phyloP scores from a whole-genome alignment of 2,888 invertebrate genomes.

The Anoplius nigerrimus region DNA sequence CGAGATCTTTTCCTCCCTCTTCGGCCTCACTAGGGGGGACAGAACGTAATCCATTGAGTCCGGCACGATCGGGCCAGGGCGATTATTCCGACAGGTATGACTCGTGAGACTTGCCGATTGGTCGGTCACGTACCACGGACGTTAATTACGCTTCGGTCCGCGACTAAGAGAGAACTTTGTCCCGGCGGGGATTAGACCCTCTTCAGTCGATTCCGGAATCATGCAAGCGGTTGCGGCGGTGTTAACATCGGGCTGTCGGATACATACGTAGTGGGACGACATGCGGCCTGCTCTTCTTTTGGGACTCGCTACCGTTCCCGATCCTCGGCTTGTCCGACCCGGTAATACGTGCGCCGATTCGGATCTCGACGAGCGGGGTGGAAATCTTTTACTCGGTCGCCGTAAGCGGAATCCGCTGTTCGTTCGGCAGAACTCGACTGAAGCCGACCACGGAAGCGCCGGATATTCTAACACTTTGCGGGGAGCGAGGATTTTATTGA shows the following conservation, averaged over 20 bases:
- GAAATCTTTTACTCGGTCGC: background rate
- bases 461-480: no score
- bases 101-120: conserved; percentile 50
- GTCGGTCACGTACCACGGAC: conserved; percentile 53
- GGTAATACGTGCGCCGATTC: background rate
- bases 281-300: conserved; percentile 44
- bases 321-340: conserved; percentile 20
- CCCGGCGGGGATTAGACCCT: conserved; percentile 49
- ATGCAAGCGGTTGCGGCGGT: conserved; percentile 44
- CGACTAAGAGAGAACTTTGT: conserved; percentile 55
- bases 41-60: background rate
- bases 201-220: conserved; percentile 49
- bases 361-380: conserved; percentile 24
- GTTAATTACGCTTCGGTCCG: conserved; percentile 57
- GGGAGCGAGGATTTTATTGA: no score
- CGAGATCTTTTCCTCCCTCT: background rate
- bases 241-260: conserved; percentile 49
- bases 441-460: background rate
- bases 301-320: conserved; percentile 35
- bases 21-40: background rate
- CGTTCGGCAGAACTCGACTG: background rate
- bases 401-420: no score
- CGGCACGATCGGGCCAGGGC: conserved; percentile 4
- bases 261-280: conserved; percentile 48
- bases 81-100: conserved; percentile 43